Base-by-base conservation (phyloP, 1,140 invertebrate species). In the Tetramorium alpestre region DNA sequence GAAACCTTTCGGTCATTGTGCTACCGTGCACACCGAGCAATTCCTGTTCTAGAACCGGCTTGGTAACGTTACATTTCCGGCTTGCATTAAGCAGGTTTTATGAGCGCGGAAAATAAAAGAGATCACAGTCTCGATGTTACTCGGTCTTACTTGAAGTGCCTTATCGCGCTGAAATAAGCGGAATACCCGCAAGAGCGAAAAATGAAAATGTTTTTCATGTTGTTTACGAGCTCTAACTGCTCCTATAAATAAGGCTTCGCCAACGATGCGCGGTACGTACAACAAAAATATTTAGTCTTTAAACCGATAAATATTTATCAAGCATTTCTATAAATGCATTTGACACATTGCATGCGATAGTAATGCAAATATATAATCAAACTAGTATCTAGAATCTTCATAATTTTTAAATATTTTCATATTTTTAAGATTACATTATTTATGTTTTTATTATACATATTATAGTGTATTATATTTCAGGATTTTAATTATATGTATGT, bases 1-100 rank as follows among this genome's bases (percentile, higher is more conserved):
- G 7, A 82, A 60, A 75, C 8, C 69, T 84, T 84, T 84, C 69
- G 80, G 69, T 73, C 56, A 84, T 84, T 73, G 80, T 84, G 77
- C 77, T 81, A 81, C 33, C 77, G 77, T 69, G 64, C 47, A 69
- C 77, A 81, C 22, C 47, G n/a, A 11, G 67, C 51, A 1, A 73
- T 82, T 82, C 41, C 41, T 82, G 67, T 82, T 82, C 80, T 73
- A 47, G 54, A 82, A 82, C 69, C 54, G 67, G 69, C 67, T 72
- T 47, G 67, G 67, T 82, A 73, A 73, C 67, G 67, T 73, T 51
- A 82, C 25, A 13, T 86, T 86, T 86, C 76, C 84, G 84, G 38
- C 33, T 67, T 80, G 64, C 75, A 67, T 86, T 86, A 80, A 86
- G 60, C 84, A 81, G 25, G 58, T 77, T 62, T 75, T 81, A 73